Percentiles rank a stretch among this genome's conserved stretches.
phyloP scores from a whole-genome alignment of 2,113 vertebrate genomes.

The Nothoprocta pentlandii region DNA sequence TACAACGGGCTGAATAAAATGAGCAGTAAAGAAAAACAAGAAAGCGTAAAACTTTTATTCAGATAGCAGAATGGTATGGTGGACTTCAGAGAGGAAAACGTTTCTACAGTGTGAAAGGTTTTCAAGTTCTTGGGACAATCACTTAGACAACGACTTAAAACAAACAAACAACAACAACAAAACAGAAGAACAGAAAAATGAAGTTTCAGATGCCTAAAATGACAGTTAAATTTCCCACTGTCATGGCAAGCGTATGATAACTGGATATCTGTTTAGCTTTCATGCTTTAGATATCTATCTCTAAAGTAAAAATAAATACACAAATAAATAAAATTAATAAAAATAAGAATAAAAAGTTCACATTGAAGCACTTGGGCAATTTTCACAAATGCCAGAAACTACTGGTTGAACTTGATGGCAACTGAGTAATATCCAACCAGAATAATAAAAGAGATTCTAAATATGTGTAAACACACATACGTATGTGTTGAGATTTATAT shows the following conservation, averaged over 20 bases:
- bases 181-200: background rate
- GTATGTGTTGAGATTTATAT: background rate
- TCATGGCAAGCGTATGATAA: background rate
- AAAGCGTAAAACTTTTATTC: background rate
- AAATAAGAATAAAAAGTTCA: too few species aligned
- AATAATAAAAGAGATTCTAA: background rate
- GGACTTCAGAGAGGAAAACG: background rate
- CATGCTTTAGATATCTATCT: background rate
- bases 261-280: background rate
- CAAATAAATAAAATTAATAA: too few species aligned
- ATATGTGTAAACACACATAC: background rate
- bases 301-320: background rate
- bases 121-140: background rate
- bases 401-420: background rate
- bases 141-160: background rate
- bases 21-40: background rate
- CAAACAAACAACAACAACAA: background rate
- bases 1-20: background rate
- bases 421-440: background rate
- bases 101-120: background rate
- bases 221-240: background rate
- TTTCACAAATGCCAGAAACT: background rate
- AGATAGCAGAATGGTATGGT: background rate
- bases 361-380: background rate
- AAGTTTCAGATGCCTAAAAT: background rate